Conservation (phyloP, 2,797 vertebrate genomes). For the Taenioides sp. region DNA sequence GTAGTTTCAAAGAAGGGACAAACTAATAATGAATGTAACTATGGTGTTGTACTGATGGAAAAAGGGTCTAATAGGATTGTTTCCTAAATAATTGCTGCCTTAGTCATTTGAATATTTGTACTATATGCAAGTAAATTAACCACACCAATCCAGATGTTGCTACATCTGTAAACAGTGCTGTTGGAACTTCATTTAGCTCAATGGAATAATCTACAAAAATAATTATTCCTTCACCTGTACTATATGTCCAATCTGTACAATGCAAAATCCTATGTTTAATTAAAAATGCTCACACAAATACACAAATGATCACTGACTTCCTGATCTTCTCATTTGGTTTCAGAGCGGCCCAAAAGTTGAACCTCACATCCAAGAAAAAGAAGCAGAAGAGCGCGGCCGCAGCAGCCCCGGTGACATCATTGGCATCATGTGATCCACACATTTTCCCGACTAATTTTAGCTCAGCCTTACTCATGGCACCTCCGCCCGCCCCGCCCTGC, state of each 20-base stretch:
- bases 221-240: conserved; percentile 24
- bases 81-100: not conserved
- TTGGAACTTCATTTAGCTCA: conserved; percentile 32
- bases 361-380: conserved; percentile 94
- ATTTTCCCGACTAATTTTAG: conserved; percentile 94
- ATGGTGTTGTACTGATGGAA: too few relatives aligned
- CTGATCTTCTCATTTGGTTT: conserved; percentile 12
- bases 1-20: not conserved
- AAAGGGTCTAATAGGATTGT: not conserved
- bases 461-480: conserved; percentile 84
- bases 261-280: not conserved
- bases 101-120: not conserved
- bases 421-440: conserved; percentile 78
- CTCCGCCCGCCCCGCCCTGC: conserved; percentile 94
- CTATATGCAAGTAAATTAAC: conserved; percentile 36
- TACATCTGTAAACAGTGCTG: conserved; percentile 44
- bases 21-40: too few relatives aligned
- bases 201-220: conserved; percentile 29
- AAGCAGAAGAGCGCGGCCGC: conserved; percentile 83
- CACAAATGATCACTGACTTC: conserved; percentile 3
- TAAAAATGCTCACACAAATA: not conserved
- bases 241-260: not conserved
- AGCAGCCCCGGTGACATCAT: conserved; percentile 70
- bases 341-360: conserved; percentile 97
- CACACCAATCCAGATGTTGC: conserved; percentile 60